Evolutionary conservation across 2,888 invertebrate species (phyloP), one percentile per base, ranked within the genome.

Genomic region (Pyrochroa serraticornis): DNA sequence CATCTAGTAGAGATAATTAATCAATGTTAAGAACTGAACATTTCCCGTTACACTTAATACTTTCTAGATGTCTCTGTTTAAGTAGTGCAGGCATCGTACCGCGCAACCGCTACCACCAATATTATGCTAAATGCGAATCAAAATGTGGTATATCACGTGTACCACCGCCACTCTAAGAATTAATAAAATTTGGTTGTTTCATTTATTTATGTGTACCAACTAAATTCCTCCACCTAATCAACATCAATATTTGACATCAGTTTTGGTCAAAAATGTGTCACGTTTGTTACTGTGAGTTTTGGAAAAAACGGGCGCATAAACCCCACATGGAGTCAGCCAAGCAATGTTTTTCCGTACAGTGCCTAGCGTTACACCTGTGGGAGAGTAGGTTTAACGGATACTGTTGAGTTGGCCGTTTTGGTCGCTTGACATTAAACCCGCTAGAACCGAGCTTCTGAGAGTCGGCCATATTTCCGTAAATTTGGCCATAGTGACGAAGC

Each of bases 231-330:
- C 58, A 10, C 55, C 62, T 14, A 46, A 64, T 10, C 72, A 71
- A 3, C 78, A 75, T 68, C 61, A 72, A 12, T 87, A 82, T 75
- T 82, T 81, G 44, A 80, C 83, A 3, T 70, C 79, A 68, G 81
- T 84, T n/a, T 69, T 82, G 71, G 84, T 90, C 31, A 89, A 90
- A 68, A 87, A 85, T 66, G 9, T 72, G 73, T 31, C 75, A 77
- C 65, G 49, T 65, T 31, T 78, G 79, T 38, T 58, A 66, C 47
- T 78, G 78, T 78, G 66, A 73, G 71, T 69, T n/a, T n/a, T n/a
- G n/a, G n/a, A n/a, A n/a, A n/a, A n/a, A n/a, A n/a, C n/a, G n/a
- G n/a, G n/a, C n/a, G n/a, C n/a, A n/a, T n/a, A n/a, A n/a, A 22
- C 22, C 55, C 74, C 74, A 75, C 71, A 74, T 70, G 71, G 73